phyloP scores from a whole-genome alignment of 1,140 invertebrate species.

The Grapholita molesta region DNA sequence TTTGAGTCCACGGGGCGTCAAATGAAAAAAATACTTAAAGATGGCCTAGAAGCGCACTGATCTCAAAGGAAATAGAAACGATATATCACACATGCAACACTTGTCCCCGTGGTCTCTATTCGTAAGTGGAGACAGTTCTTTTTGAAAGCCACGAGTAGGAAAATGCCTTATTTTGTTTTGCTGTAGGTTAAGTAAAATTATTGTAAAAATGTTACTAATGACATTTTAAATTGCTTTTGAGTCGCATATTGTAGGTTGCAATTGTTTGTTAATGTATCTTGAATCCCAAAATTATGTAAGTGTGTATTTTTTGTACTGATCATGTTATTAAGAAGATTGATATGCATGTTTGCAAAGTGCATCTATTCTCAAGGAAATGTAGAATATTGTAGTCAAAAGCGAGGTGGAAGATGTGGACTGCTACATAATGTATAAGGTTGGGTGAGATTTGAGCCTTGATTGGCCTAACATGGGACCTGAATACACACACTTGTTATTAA shows the following conservation, averaged over 20 bases:
- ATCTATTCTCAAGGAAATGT: constrained; percentile 56
- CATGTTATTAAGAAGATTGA: constrained; percentile 25
- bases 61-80: constrained; percentile 51
- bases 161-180: constrained; percentile 74
- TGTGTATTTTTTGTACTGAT: constrained; percentile 30
- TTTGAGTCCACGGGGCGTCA: constrained; percentile 50
- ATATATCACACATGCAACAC: constrained; percentile 24
- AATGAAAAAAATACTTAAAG: constrained; percentile 33
- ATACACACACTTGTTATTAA: neutral
- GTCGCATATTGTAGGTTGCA: constrained; percentile 31
- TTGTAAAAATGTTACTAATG: constrained; percentile 48
- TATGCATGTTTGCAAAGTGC: constrained; percentile 32
- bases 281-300: constrained; percentile 34
- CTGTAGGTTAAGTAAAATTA: constrained; percentile 67
- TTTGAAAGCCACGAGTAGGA: constrained; percentile 50
- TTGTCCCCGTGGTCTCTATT: constrained; percentile 49
- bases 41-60: constrained; percentile 63
- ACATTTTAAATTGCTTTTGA: constrained; percentile 38
- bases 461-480: neutral
- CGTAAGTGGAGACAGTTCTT: constrained; percentile 40
- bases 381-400: constrained; percentile 30
- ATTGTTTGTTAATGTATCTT: constrained; percentile 42
- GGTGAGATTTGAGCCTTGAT: neutral
- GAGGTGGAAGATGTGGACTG: neutral
- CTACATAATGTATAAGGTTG: too few species aligned